Percentiles rank a stretch among this genome's conserved stretches.
Evolutionary conservation across 2,113 vertebrate species (phyloP).

Genomic region (Myrmophylax atrothorax): DNA sequence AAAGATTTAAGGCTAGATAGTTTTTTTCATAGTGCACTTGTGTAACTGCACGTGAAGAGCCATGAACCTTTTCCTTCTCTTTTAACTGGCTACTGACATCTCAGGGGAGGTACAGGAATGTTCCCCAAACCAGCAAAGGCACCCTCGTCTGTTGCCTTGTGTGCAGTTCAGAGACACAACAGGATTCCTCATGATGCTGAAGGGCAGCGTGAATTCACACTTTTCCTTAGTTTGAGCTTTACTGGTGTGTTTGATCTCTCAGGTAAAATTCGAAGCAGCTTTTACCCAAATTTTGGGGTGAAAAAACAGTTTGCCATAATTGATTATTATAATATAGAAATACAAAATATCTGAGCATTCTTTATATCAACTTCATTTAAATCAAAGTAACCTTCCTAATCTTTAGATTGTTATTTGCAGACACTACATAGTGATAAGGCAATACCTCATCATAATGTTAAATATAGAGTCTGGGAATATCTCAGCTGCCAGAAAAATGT

Average conservation of each 20-base stretch:
- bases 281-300: not conserved
- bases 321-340: conserved; percentile 45
- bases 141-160: not conserved
- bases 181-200: not conserved
- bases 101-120: not conserved
- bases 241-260: not conserved
- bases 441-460: not conserved
- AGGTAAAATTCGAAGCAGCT: not conserved
- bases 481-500: not conserved
- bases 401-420: conserved; percentile 17
- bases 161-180: not conserved
- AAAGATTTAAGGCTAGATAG: not conserved
- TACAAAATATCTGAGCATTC: conserved; percentile 36
- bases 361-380: conserved; percentile 46
- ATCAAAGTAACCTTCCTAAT: conserved; percentile 46
- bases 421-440: conserved; percentile 5
- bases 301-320: conserved; percentile 11
- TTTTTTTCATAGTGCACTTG: not conserved
- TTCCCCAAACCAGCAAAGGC: not conserved
- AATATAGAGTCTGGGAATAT: not conserved
- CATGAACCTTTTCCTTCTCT: not conserved
- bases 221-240: not conserved
- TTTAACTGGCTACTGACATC: not conserved
- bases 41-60: not conserved
- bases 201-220: rapidly evolving